Evolutionary conservation across 2,113 vertebrate species (phyloP).

Genomic region (Aspiorhynchus laticeps): DNA sequence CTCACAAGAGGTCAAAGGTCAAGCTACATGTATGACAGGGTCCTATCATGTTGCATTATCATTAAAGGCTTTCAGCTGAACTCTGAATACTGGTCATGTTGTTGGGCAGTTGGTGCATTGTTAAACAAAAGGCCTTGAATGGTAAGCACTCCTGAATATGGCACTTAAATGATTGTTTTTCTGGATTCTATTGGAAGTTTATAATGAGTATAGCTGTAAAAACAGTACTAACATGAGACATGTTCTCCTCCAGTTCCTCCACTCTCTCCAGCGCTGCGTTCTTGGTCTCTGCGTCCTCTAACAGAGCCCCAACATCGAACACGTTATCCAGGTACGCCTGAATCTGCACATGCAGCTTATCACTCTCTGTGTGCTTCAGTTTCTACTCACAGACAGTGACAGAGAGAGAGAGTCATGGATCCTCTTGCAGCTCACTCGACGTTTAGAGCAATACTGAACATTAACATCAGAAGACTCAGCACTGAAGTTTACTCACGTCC

Average conservation of each 20-base stretch:
- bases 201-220: not conserved
- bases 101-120: not conserved
- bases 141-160: not conserved
- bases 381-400: constrained; percentile 74
- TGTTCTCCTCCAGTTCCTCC: constrained; percentile 95
- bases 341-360: constrained; percentile 96
- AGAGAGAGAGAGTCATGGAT: not conserved
- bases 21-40: not conserved
- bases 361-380: constrained; percentile 94
- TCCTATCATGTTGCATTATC: not conserved
- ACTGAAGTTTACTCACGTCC: constrained; percentile 78
- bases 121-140: not conserved
- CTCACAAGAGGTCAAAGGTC: not conserved
- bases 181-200: not conserved
- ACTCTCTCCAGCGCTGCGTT: constrained; percentile 95
- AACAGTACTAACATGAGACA: constrained; percentile 85
- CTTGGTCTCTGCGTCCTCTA: constrained; percentile 97
- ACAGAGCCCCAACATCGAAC: constrained; percentile 91
- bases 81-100: not conserved
- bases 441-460: not conserved
- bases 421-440: not conserved
- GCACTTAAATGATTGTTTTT: not conserved
- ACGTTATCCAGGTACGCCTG: constrained; percentile 97
- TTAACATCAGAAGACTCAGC: not conserved
- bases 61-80: not conserved